Conservation (phyloP, 1,140 invertebrate species). For the Archegozetes longisetosus region DNA sequence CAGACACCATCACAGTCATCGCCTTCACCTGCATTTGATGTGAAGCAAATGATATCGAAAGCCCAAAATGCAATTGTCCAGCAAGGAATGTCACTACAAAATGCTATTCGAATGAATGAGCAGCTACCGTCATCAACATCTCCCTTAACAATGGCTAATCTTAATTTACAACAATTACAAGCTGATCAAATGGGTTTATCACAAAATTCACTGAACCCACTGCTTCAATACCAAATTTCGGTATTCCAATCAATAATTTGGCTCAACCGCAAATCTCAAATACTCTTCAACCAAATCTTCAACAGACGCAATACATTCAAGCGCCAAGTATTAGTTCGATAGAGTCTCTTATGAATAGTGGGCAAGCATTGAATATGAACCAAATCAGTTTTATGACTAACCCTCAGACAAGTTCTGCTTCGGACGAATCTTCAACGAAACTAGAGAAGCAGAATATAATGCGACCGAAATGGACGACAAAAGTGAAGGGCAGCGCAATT, state of each 20-base stretch:
- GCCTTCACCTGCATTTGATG: not conserved
- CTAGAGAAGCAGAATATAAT: too few species aligned
- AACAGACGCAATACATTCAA: not conserved
- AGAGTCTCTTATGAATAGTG: too few species aligned
- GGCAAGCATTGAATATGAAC: too few species aligned
- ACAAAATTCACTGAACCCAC: not conserved
- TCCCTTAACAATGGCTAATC: not conserved
- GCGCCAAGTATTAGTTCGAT: too few species aligned
- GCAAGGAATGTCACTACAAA: slow-evolving; percentile 1
- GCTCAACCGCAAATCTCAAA: not conserved
- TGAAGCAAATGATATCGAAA: slow-evolving; percentile 2
- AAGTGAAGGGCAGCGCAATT: too few species aligned
- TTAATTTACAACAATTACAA: not conserved
- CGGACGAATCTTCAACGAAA: too few species aligned
- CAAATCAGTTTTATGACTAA: too few species aligned
- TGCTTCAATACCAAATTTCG: not conserved
- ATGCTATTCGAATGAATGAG: not conserved
- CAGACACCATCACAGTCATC: not conserved
- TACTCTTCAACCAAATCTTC: not conserved
- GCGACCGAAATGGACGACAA: too few species aligned
- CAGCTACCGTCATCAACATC: not conserved
- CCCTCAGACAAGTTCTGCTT: too few species aligned
- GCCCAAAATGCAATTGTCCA: slow-evolving; percentile 3
- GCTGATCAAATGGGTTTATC: not conserved
- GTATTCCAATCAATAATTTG: not conserved